Percentiles rank a stretch among this genome's conserved stretches.
phyloP scores from a whole-genome alignment of 2,113 vertebrate species.

The Uria aalge region DNA sequence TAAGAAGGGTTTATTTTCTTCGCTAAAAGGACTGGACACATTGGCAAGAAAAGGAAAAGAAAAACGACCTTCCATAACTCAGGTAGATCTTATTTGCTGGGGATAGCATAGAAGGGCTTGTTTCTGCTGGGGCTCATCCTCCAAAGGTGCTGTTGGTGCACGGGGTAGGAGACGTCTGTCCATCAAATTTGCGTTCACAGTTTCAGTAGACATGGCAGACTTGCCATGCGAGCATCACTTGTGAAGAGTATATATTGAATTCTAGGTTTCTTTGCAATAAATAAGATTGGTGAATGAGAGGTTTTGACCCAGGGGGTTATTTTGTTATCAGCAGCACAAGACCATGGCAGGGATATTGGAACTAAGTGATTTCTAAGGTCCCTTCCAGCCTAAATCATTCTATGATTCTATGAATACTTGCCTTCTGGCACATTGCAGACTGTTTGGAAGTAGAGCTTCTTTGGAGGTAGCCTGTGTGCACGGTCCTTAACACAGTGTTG shows the following conservation, averaged over 20 bases:
- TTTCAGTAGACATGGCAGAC: not conserved
- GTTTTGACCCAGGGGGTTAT: not conserved
- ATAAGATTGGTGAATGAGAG: not conserved
- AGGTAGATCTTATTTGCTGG: constrained; percentile 74
- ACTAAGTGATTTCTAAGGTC: not conserved
- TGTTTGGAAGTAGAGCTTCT: not conserved
- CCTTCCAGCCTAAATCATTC: not conserved
- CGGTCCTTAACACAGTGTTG: not conserved
- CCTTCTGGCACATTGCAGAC: not conserved
- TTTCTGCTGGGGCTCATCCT: not conserved
- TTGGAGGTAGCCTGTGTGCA: not conserved
- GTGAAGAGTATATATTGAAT: not conserved
- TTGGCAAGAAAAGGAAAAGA: constrained; percentile 88
- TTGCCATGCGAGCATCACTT: not conserved
- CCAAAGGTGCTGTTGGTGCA: not conserved
- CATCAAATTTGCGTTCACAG: not conserved
- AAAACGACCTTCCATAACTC: constrained; percentile 85
- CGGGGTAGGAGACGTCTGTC: not conserved
- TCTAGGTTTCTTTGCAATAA: not conserved
- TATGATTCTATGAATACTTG: not conserved
- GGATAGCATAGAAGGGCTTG: not conserved
- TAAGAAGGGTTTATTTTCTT: constrained; percentile 92
- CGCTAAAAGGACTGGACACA: constrained; percentile 92
- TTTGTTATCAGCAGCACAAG: not conserved
- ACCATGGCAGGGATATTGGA: not conserved